These are phyloP conservation scores for Urosaurus nigricauda DNA, from an alignment of 2,797 vertebrate genomes.

Conservation along the genomic window DNA sequence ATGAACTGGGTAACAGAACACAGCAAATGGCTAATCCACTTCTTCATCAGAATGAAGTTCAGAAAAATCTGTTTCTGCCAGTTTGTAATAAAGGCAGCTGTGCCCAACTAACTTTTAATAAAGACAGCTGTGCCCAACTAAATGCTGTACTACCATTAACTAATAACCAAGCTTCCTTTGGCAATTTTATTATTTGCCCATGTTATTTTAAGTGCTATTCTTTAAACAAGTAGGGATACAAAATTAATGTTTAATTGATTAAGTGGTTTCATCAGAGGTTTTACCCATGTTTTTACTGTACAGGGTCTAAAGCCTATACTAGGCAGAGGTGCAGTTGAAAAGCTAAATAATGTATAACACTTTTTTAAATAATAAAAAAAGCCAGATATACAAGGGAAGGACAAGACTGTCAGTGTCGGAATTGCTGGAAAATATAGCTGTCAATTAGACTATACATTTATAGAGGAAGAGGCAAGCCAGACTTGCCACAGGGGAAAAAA, in stretches of 20 bases:
- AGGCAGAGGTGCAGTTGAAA: background rate
- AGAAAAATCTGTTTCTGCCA: background rate
- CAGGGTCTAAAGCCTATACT: background rate
- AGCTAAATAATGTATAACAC: background rate
- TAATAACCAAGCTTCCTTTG: background rate
- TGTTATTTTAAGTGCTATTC: background rate
- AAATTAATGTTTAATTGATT: conserved; percentile 2
- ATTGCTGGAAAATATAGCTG: background rate
- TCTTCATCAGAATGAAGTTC: background rate
- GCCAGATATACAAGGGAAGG: background rate
- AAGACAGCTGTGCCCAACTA: too few species aligned
- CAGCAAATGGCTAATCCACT: background rate
- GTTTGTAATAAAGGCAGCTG: background rate
- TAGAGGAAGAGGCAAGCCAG: background rate
- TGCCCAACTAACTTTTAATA: background rate
- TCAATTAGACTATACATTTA: background rate
- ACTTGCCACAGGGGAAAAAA: background rate
- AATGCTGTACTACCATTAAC: background rate
- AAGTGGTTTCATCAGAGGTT: background rate
- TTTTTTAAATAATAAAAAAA: too few species aligned
- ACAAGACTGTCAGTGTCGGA: background rate
- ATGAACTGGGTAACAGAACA: too few species aligned
- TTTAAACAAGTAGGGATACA: background rate
- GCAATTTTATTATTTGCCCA: background rate
- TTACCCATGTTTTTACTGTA: background rate